These are phyloP conservation scores for Artemisiospiza belli DNA, from an alignment of 2,113 vertebrate species.

Conservation along the genomic window DNA sequence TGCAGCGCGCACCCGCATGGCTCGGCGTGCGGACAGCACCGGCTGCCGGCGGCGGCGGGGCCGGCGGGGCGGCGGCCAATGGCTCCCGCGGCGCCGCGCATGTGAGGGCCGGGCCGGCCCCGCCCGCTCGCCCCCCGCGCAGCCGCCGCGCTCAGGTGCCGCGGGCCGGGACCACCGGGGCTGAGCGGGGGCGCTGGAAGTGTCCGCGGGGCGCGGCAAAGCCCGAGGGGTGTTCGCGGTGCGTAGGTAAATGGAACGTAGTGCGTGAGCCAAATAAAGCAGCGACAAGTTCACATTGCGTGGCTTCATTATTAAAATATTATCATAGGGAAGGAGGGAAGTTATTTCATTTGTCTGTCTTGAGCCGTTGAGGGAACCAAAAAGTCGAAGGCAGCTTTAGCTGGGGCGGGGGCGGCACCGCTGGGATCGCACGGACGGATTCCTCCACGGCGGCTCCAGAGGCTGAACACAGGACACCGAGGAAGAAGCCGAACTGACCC, in stretches of 20 bases:
- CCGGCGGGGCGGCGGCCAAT: background rate
- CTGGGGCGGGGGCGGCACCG: background rate
- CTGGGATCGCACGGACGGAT: background rate
- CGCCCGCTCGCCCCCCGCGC: background rate
- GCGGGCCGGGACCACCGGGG: background rate
- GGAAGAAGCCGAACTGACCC: background rate
- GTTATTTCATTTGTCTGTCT: background rate
- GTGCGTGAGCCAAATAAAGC: background rate
- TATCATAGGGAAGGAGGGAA: fast-evolving
- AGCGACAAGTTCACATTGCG: background rate
- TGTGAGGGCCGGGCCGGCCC: background rate
- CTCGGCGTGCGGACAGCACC: background rate
- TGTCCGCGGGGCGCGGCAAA: fast-evolving
- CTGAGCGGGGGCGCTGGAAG: no score
- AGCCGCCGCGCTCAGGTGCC: background rate
- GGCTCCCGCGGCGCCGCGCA: background rate
- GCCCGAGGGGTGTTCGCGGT: fast-evolving
- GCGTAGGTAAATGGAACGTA: background rate
- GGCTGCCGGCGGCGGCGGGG: background rate
- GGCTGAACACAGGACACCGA: fast-evolving
- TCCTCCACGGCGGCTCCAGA: background rate
- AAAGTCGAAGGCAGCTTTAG: background rate
- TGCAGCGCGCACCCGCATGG: background rate
- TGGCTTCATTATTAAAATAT: background rate
- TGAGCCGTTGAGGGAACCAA: background rate